Evolutionary conservation across 2,888 invertebrate species (phyloP).

Genomic region (Acleris literana): DNA sequence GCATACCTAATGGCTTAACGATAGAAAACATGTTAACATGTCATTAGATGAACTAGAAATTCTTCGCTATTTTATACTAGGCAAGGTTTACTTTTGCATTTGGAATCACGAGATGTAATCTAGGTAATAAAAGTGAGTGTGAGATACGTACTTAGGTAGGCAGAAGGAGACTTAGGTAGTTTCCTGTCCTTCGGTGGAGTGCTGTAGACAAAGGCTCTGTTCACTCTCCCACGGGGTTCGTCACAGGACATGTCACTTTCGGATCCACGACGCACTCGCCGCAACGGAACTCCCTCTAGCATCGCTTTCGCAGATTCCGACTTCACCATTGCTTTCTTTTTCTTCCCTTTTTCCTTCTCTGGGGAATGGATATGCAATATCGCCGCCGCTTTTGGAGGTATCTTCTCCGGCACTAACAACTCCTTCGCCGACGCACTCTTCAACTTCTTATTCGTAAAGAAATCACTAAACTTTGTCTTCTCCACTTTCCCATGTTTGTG

Average conservation of each 20-base stretch:
- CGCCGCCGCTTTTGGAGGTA: constrained; percentile 86
- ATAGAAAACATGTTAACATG: constrained; percentile 2
- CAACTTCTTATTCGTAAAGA: constrained; percentile 76
- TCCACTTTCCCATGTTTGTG: constrained; percentile 69
- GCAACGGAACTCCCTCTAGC: constrained; percentile 57
- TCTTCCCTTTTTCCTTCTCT: constrained; percentile 59
- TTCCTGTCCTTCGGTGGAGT: constrained; percentile 79
- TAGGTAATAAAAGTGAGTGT: constrained; percentile 12
- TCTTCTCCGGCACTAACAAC: constrained; percentile 73
- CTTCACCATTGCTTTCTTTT: constrained; percentile 68
- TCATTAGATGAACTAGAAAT: constrained; percentile 1
- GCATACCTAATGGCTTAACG: background rate
- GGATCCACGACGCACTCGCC: constrained; percentile 71
- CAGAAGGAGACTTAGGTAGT: constrained; percentile 71
- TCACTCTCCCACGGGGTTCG: constrained; percentile 68
- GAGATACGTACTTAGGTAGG: constrained; percentile 75
- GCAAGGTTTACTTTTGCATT: constrained; percentile 15
- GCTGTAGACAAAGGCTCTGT: constrained; percentile 78
- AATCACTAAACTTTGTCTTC: constrained; percentile 75
- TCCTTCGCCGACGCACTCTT: constrained; percentile 76
- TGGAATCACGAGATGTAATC: constrained; percentile 28
- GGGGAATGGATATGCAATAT: constrained; percentile 83
- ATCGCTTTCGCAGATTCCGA: constrained; percentile 72
- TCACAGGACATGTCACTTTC: constrained; percentile 71
- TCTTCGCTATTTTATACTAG: background rate